Conservation (phyloP, 2,113 vertebrate species). For the Labrus mixtus region DNA sequence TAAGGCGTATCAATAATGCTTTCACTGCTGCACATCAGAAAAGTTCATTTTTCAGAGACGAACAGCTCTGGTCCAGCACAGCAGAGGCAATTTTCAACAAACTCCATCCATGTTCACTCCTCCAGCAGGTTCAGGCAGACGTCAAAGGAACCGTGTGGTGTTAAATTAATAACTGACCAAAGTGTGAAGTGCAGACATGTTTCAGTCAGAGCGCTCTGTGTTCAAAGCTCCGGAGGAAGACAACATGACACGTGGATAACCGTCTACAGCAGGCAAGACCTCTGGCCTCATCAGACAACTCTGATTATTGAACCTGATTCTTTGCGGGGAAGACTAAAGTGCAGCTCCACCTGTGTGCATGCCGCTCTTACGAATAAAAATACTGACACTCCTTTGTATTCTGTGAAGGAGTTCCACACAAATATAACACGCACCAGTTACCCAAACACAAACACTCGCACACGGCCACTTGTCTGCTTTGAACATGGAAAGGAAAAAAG, state of each 20-base stretch:
- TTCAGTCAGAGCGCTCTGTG: constrained; percentile 55
- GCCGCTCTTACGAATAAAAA: constrained; percentile 31
- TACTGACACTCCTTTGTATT: constrained; percentile 47
- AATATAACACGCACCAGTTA: neutral
- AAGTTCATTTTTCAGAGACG: constrained; percentile 5
- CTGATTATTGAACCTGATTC: constrained; percentile 58
- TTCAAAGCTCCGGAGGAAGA: constrained; percentile 28
- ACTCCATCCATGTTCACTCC: constrained; percentile 35
- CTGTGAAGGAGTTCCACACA: neutral
- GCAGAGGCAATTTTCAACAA: constrained; percentile 51
- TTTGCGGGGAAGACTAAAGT: constrained; percentile 56
- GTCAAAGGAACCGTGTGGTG: constrained; percentile 51
- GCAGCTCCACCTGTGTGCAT: constrained; percentile 21
- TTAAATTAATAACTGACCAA: constrained; percentile 63
- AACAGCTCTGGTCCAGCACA: constrained; percentile 24
- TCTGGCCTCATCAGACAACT: constrained; percentile 58
- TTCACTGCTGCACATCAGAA: constrained; percentile 18
- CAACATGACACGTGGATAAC: constrained; percentile 62
- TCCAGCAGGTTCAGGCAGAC: constrained; percentile 27
- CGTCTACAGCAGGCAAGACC: constrained; percentile 49
- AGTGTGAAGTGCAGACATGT: constrained; percentile 48
- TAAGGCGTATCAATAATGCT: constrained; percentile 33
- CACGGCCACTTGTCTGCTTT: constrained; percentile 39
- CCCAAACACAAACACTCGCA: neutral
- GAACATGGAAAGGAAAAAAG: constrained; percentile 57